phyloP scores from a whole-genome alignment of 64 coral and sea anemone species.

The Pocillopora verrucosa region DNA sequence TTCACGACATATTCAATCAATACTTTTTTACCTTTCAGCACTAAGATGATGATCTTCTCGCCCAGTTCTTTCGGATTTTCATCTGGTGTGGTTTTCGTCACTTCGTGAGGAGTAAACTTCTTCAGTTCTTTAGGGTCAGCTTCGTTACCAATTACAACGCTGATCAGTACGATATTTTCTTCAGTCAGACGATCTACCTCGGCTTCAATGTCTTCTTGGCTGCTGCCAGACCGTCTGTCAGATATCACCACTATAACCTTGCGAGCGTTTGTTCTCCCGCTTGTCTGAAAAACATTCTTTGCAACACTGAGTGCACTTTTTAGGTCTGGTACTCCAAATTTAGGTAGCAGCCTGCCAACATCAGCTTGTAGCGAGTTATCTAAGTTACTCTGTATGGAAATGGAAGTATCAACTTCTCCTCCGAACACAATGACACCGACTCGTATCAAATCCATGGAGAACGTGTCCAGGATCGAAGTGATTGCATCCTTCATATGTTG shows the following conservation, averaged over 20 bases:
- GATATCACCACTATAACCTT: slow-evolving; percentile 85
- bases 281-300: slow-evolving; percentile 63
- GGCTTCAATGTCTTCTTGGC: slow-evolving; percentile 34
- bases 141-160: slow-evolving; percentile 77
- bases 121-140: slow-evolving; percentile 49
- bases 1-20: not conserved
- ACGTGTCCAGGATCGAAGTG: slow-evolving; percentile 68
- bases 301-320: slow-evolving; percentile 64
- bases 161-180: slow-evolving; percentile 54
- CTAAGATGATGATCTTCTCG: slow-evolving; percentile 55
- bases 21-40: slow-evolving; percentile 58
- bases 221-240: slow-evolving; percentile 51
- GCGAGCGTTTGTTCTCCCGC: slow-evolving; percentile 63
- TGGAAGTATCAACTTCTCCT: not conserved
- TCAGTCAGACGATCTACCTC: slow-evolving; percentile 56
- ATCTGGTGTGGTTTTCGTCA: slow-evolving; percentile 18
- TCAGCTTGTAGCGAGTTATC: not conserved
- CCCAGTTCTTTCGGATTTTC: slow-evolving; percentile 58
- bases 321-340: slow-evolving; percentile 58
- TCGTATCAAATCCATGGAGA: slow-evolving; percentile 55
- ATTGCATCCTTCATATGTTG: slow-evolving; percentile 73
- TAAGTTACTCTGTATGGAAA: not conserved
- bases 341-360: slow-evolving; percentile 15
- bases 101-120: slow-evolving; percentile 52
- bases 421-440: slow-evolving; percentile 72